These are phyloP conservation scores for Luscinia megarhynchos DNA, from an alignment of 2,797 vertebrate species.

Conservation along the genomic window DNA sequence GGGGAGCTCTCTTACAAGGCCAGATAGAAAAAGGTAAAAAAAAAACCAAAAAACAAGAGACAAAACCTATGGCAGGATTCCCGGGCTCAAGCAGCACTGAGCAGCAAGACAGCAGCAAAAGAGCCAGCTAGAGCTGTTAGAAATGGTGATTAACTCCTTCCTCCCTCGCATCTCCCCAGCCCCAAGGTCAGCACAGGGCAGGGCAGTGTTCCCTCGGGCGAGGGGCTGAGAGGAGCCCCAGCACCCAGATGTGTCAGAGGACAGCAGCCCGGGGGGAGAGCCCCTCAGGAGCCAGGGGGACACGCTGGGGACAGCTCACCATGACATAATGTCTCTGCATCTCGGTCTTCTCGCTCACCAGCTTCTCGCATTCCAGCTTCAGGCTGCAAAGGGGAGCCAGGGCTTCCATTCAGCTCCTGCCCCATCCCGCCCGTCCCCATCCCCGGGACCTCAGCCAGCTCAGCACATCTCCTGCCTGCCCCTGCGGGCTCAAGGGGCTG, in stretches of 20 bases:
- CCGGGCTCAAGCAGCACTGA: background rate
- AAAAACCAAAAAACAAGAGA: background rate
- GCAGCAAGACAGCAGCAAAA: background rate
- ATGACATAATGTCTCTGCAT: constrained; percentile 89
- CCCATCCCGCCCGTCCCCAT: background rate
- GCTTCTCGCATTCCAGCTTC: constrained; percentile 87
- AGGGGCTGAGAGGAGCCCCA: background rate
- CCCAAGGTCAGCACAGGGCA: background rate
- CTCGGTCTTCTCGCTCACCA: constrained; percentile 86
- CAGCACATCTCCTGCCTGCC: background rate
- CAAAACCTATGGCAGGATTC: background rate
- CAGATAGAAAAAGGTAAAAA: background rate
- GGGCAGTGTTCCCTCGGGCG: rapidly evolving
- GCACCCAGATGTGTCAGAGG: rapidly evolving
- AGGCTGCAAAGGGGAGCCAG: constrained; percentile 68
- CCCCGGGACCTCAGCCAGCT: background rate
- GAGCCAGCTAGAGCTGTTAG: background rate
- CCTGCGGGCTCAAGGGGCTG: rapidly evolving
- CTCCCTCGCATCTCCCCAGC: background rate
- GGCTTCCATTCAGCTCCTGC: background rate
- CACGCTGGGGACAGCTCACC: constrained; percentile 34
- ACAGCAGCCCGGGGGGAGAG: background rate
- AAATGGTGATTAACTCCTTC: constrained; percentile 10
- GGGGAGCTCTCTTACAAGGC: background rate
- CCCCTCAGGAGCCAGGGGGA: background rate